Conservation (phyloP, 2,888 invertebrate genomes). For the Aelia acuminata region DNA sequence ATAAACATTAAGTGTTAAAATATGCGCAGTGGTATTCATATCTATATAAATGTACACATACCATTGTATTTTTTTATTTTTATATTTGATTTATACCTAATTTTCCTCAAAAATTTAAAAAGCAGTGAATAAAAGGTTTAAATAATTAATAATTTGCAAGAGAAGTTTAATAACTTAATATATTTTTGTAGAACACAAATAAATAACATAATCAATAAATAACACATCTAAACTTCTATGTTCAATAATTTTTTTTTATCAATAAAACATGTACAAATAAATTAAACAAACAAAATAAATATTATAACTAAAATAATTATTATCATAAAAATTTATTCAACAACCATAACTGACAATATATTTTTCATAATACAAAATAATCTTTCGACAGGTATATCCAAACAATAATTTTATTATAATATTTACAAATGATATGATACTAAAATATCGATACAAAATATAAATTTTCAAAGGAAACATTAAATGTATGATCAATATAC, state of each 20-base stretch:
- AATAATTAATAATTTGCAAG: neutral
- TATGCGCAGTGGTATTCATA: too few species aligned
- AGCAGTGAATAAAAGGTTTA: neutral
- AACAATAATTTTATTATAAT: neutral
- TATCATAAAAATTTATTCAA: neutral
- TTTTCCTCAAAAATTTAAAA: neutral
- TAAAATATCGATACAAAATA: conserved; percentile 16
- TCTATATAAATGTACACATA: too few species aligned
- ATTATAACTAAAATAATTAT: neutral
- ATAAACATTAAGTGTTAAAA: too few species aligned
- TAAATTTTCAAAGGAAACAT: neutral
- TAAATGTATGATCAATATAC: neutral
- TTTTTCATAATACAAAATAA: neutral
- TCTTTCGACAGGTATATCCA: neutral
- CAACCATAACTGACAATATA: neutral
- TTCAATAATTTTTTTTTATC: neutral
- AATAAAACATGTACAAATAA: neutral
- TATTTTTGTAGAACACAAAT: neutral
- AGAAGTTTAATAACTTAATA: neutral
- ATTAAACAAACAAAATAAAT: neutral
- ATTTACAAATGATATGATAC: neutral
- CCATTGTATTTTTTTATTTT: too few species aligned
- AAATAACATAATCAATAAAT: neutral
- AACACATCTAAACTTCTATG: neutral
- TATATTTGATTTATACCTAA: neutral